These are phyloP conservation scores for Drosophila bipectinata DNA, from an alignment of 1,140 invertebrate species.

Conservation along the genomic window DNA sequence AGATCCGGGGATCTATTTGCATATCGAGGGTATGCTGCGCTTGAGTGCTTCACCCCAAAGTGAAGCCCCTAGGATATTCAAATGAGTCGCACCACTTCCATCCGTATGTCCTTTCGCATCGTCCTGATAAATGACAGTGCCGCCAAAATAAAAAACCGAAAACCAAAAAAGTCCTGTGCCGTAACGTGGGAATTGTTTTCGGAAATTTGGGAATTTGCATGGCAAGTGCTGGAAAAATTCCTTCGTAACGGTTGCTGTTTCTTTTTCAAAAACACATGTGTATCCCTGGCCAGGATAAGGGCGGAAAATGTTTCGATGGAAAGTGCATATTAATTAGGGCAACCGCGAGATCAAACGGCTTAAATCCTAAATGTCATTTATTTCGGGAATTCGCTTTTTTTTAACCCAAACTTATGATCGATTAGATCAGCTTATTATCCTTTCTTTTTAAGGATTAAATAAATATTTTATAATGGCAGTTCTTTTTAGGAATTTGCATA, in stretches of 20 bases:
- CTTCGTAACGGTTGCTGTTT: slow-evolving; percentile 4
- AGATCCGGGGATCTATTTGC: slow-evolving; percentile 55
- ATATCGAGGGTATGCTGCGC: slow-evolving; percentile 56
- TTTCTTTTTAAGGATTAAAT: background rate
- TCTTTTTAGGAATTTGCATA: slow-evolving; percentile 10
- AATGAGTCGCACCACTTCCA: slow-evolving; percentile 39
- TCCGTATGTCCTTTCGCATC: slow-evolving; percentile 20
- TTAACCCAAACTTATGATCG: slow-evolving; percentile 7
- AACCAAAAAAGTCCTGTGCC: background rate
- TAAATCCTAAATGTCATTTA: background rate
- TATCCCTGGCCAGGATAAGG: slow-evolving; percentile 16
- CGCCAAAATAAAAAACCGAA: background rate
- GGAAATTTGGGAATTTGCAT: slow-evolving; percentile 1
- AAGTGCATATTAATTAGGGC: slow-evolving; percentile 12
- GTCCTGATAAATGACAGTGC: slow-evolving; percentile 71
- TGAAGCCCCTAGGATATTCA: slow-evolving; percentile 52
- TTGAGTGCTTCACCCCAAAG: slow-evolving; percentile 47
- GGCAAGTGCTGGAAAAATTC: slow-evolving; percentile 54
- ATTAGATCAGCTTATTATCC: slow-evolving; percentile 1
- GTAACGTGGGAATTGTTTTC: slow-evolving; percentile 14
- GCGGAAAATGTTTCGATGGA: background rate
- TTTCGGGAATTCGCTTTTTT: background rate
- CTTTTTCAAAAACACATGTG: slow-evolving; percentile 1
- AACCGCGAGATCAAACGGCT: slow-evolving; percentile 24
- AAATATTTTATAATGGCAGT: background rate